Evolutionary conservation across 1,140 invertebrate species (phyloP).

Genomic region (Carcinoscorpius rotundicauda): DNA sequence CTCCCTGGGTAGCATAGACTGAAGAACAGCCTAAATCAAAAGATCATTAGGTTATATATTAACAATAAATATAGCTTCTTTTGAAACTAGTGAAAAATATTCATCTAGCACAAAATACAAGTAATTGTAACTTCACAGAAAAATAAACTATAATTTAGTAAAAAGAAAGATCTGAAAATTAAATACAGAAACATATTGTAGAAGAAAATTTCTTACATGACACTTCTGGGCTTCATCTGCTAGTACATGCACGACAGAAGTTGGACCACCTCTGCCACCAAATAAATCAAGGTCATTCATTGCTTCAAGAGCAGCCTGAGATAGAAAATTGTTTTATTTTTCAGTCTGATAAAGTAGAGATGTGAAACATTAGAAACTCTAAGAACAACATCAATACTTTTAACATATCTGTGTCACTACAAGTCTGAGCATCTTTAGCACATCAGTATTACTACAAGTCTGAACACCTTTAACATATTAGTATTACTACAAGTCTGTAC

Average conservation of each 20-base stretch:
- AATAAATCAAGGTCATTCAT: constrained; percentile 98
- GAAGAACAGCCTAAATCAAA: constrained; percentile 66
- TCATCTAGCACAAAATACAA: too few relatives aligned
- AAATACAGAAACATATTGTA: background rate
- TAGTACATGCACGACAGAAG: constrained; percentile 93
- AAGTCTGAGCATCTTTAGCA: too few relatives aligned
- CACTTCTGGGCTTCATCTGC: constrained; percentile 99
- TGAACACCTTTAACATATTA: too few relatives aligned
- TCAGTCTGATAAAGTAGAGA: too few relatives aligned
- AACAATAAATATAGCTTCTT: too few relatives aligned
- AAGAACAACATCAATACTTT: too few relatives aligned
- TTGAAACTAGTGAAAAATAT: too few relatives aligned
- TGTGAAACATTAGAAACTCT: too few relatives aligned
- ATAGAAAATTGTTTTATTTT: constrained; percentile 42
- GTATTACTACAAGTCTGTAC: too few relatives aligned
- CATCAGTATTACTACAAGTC: too few relatives aligned
- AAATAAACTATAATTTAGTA: background rate
- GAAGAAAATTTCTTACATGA: constrained; percentile 32
- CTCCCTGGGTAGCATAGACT: constrained; percentile 96
- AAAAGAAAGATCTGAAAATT: constrained; percentile 6
- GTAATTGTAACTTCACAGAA: background rate
- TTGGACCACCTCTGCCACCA: constrained; percentile 86
- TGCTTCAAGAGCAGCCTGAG: constrained; percentile 92
- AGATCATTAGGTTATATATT: background rate
- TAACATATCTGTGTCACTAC: too few relatives aligned